These are phyloP conservation scores for Drosophila auraria DNA, from an alignment of 1,140 invertebrate genomes.

Conservation along the genomic window DNA sequence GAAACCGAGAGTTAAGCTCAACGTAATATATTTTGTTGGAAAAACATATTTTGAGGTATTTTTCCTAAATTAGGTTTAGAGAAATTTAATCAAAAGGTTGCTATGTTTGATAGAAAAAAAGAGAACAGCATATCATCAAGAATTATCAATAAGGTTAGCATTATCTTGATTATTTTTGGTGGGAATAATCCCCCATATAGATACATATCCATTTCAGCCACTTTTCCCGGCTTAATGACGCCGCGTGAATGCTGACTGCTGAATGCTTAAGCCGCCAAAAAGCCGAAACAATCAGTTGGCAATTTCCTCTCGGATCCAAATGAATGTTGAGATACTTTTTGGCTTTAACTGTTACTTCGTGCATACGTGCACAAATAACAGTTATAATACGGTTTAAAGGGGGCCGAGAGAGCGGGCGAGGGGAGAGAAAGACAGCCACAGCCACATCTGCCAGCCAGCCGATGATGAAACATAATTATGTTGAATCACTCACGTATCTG, in stretches of 20 bases:
- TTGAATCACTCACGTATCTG: conserved; percentile 74
- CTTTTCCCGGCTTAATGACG: conserved; percentile 56
- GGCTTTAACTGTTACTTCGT: conserved; percentile 77
- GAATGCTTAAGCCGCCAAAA: conserved; percentile 62
- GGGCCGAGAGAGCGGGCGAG: background rate
- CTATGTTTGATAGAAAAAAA: background rate
- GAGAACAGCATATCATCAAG: no score
- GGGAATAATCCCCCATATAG: background rate
- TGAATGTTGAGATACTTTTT: conserved; percentile 75
- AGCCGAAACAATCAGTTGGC: conserved; percentile 74
- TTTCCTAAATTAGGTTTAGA: background rate
- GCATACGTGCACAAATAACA: conserved; percentile 74
- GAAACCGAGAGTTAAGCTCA: conserved; percentile 14
- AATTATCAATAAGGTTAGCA: background rate
- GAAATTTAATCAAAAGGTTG: conserved; percentile 1
- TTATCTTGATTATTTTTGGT: background rate
- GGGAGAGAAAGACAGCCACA: background rate
- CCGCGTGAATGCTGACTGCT: conserved; percentile 27
- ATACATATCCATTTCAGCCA: conserved; percentile 11
- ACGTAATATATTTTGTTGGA: conserved; percentile 4
- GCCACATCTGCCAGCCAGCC: conserved; percentile 38
- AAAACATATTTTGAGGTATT: conserved; percentile 19
- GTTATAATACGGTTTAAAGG: conserved; percentile 73
- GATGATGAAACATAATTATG: conserved; percentile 76
- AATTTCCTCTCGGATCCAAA: conserved; percentile 66